Percentiles rank a stretch among this genome's conserved stretches.
phyloP scores from a whole-genome alignment of 2,888 invertebrate species.

The Yponomeuta sedellus region DNA sequence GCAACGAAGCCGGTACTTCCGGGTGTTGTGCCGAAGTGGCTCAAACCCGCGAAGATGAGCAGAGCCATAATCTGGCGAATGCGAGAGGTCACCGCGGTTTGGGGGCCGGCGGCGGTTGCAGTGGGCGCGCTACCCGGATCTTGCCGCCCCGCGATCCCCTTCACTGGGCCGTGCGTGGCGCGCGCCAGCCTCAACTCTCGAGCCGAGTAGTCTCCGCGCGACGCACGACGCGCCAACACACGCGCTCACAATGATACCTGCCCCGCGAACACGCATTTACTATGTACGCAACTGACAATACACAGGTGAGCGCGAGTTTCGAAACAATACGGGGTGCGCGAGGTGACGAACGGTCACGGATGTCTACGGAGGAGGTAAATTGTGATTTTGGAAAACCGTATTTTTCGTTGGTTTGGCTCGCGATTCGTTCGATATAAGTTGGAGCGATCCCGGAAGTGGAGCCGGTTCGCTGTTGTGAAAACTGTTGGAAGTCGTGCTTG shows the following conservation, averaged over 20 bases:
- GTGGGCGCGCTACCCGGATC: slow-evolving; percentile 72
- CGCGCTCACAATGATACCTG: slow-evolving; percentile 44
- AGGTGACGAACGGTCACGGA: slow-evolving; percentile 28
- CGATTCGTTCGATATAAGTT: slow-evolving; percentile 39
- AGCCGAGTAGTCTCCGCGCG: slow-evolving; percentile 35
- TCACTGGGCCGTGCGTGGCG: slow-evolving; percentile 64
- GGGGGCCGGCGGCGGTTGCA: slow-evolving; percentile 64
- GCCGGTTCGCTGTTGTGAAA: slow-evolving; percentile 50
- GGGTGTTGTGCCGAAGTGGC: slow-evolving; percentile 5
- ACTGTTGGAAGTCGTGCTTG: slow-evolving; percentile 54
- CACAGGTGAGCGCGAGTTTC: slow-evolving; percentile 63
- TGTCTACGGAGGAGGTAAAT: slow-evolving; percentile 20
- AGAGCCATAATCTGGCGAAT: slow-evolving; percentile 32
- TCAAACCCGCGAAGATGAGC: slow-evolving; percentile 6
- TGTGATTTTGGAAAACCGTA: not conserved
- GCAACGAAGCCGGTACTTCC: not conserved
- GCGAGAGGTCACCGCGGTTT: slow-evolving; percentile 59
- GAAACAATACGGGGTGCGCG: slow-evolving; percentile 19
- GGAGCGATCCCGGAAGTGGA: slow-evolving; percentile 71
- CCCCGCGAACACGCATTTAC: slow-evolving; percentile 53
- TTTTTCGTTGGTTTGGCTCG: slow-evolving; percentile 55
- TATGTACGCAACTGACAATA: slow-evolving; percentile 71
- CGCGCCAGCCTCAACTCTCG: slow-evolving; percentile 11
- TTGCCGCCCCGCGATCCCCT: slow-evolving; percentile 71
- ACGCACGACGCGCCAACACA: slow-evolving; percentile 45